Base-by-base conservation (phyloP, 1,140 invertebrate genomes). In the Caenorhabditis inopinata region DNA sequence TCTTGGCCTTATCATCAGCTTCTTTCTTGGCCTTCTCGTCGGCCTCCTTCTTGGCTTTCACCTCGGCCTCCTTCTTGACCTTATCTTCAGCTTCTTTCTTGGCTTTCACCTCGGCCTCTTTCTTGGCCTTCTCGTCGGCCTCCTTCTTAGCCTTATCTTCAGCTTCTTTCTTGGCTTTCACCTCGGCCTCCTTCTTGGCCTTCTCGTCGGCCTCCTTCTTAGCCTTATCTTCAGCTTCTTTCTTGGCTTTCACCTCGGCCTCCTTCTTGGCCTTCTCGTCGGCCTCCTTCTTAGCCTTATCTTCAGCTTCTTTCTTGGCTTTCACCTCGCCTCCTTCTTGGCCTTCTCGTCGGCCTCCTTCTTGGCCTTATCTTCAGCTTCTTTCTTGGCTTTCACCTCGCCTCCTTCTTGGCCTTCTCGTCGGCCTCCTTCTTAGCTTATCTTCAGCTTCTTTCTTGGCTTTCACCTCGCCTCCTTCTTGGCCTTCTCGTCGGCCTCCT, bases 201-300 rank as follows among this genome's bases (percentile, higher is more conserved):
- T 76, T 48, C 14, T 46, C 38, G 18, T 48, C 47, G 23, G 47
- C 45, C 16, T 76, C 74, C 9, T 25, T 23, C 47, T 76, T 76
- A 2, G 47, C n/a, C 47, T 48, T 48, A 6, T 21, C 74, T 11
- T 42, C 74, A 42, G n/a, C 21, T 12, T 76, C 74, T 14, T 25
- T 23, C 46, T 76, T 76, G 14, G 47, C 16, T 21, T 48, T 48
- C 1, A 3, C 74, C 0, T n/a, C 74, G 21, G 42, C 23, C 7
- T 48, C 74, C 74, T 76, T 76, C 46, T 76, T 46, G 35, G 47
- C 45, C 21, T 76, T 76, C 16, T 76, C 74, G 74, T 42, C 46
- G 21, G 42, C 46, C 14, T 76, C 74, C 4, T 76, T 76, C 74
- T 76, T 46, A 27, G 32, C 12, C 46, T 76, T 76, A 9, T 11